These are phyloP conservation scores for Drosophila ochracea DNA, from an alignment of 2,888 invertebrate genomes.

Conservation along the genomic window DNA sequence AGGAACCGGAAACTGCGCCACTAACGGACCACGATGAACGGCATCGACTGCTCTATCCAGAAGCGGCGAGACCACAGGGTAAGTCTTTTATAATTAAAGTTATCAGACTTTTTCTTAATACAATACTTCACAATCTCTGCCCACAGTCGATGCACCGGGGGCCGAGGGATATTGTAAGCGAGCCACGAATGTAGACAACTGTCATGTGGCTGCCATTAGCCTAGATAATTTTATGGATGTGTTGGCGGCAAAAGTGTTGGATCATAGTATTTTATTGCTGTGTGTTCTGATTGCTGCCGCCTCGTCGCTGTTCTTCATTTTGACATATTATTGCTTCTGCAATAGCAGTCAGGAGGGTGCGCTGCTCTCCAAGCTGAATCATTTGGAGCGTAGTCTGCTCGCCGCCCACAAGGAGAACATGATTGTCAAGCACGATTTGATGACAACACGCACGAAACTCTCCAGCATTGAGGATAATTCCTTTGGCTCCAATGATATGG, in stretches of 20 bases:
- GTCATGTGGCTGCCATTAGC: conserved; percentile 41
- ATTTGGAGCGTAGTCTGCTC: conserved; percentile 88
- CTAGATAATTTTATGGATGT: conserved; percentile 73
- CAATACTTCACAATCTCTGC: background rate
- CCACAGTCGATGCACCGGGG: conserved; percentile 5
- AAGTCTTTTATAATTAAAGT: background rate
- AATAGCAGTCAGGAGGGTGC: conserved; percentile 90
- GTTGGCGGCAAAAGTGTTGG: conserved; percentile 76
- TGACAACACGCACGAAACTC: conserved; percentile 87
- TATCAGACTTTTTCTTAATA: background rate
- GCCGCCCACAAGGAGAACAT: conserved; percentile 88
- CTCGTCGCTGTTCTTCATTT: conserved; percentile 90
- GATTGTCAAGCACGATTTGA: conserved; percentile 88
- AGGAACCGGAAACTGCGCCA: conserved; percentile 32
- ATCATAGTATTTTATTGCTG: conserved; percentile 86
- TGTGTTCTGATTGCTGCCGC: conserved; percentile 89
- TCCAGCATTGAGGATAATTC: conserved; percentile 90
- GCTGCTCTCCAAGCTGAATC: conserved; percentile 89
- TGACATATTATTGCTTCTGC: conserved; percentile 92
- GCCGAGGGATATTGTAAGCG: conserved; percentile 50
- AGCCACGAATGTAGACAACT: conserved; percentile 22
- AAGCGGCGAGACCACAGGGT: conserved; percentile 27
- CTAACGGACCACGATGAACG: conserved; percentile 58
- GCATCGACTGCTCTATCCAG: conserved; percentile 75
- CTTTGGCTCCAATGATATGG: conserved; percentile 90